phyloP scores from a whole-genome alignment of 92 coral and sea anemone genomes.

The Palythoa grandis region DNA sequence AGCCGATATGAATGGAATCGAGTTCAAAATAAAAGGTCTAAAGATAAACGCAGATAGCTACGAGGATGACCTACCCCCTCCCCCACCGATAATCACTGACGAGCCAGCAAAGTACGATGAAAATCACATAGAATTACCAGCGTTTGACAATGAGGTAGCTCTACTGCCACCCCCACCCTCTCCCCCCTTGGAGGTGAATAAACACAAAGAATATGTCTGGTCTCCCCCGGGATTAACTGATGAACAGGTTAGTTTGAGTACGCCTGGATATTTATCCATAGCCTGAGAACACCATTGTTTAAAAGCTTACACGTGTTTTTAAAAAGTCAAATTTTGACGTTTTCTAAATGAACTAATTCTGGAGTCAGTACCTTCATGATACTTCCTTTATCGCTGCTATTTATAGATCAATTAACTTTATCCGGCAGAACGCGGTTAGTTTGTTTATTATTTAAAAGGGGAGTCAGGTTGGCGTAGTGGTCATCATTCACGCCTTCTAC shows the following conservation, averaged over 20 bases:
- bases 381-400: too few species aligned
- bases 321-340: too few species aligned
- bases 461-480: too few species aligned
- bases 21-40: conserved; percentile 77
- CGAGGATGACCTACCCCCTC: conserved; percentile 58
- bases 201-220: conserved; percentile 81
- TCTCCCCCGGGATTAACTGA: conserved; percentile 84
- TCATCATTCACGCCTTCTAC: too few species aligned
- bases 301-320: too few species aligned
- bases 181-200: conserved; percentile 34
- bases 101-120: conserved; percentile 48
- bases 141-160: conserved; percentile 60
- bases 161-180: conserved; percentile 59
- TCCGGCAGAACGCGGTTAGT: too few species aligned
- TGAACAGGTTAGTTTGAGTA: conserved; percentile 75
- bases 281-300: too few species aligned
- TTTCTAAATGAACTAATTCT: too few species aligned
- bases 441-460: too few species aligned
- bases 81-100: conserved; percentile 63
- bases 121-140: conserved; percentile 55
- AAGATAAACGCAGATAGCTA: conserved; percentile 59
- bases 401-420: too few species aligned
- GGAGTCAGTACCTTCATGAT: too few species aligned
- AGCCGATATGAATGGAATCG: conserved; percentile 69
- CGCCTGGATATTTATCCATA: not conserved